Base-by-base conservation (phyloP, 2,797 vertebrate genomes). In the Chelidonichthys spinosus region DNA sequence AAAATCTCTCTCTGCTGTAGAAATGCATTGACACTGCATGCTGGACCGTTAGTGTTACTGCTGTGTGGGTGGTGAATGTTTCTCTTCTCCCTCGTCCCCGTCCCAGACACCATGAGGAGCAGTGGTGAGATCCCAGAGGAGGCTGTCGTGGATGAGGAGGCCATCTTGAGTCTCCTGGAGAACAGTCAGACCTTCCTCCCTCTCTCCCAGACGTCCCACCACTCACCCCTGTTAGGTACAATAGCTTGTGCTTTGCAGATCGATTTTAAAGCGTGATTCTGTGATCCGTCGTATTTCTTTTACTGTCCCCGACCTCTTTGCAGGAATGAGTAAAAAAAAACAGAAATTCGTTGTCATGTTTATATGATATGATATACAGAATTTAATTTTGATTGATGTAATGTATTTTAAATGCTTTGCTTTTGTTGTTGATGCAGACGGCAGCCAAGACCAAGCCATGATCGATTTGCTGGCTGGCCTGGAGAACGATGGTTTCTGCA, bases 91-190 rank as follows among this genome's bases (percentile, higher is more conserved):
- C 40, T 9, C 14, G 54, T 1, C 33, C 37, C 9, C 0, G 0
- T 7, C 35, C 2, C 58, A 93, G 92, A 91, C 63, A 68, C 60
- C 3, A 76, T 79, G 64, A 83, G 73, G 59, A 84, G 60, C 64
- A 61, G 75, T 43, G 71, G 68, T 49, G 86, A 85, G 49, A 46
- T 94, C 63, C 71, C 76, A 25, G 96, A 96, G 60, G 96, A 97
- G 85, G 96, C 96, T 5, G 81, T 98, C 61, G 95, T 99, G 85
- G 97, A 99, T 81, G 97, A 99, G 91, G 96, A 97, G 93, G 97
- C 97, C 79, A 99, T 99, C 92, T 91, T 99, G 91, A 97, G 95
- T 85, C 94, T 99, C 76, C 94, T 99, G 91, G 97, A 99, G 92
- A 97, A 85, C 73, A 99, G 97, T 93, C 97, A 98, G 89, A 96